Percentiles rank a stretch among this genome's conserved stretches.
Evolutionary conservation across 2,888 invertebrate genomes (phyloP).

Genomic region (Rotaria sp.): DNA sequence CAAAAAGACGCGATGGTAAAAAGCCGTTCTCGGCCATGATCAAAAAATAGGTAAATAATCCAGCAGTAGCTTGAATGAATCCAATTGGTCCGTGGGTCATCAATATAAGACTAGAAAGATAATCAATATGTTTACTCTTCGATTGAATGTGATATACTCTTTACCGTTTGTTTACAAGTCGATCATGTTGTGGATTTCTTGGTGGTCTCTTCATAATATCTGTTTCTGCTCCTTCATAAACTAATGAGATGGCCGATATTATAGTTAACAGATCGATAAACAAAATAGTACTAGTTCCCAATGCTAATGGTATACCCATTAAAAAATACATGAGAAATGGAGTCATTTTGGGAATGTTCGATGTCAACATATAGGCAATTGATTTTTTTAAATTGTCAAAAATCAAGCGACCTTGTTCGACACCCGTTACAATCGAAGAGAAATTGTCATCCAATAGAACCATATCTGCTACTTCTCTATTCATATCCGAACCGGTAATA

Average conservation of each 20-base stretch:
- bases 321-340: constrained; percentile 43
- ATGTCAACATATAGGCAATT: constrained; percentile 43
- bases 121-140: background rate
- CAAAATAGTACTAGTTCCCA: constrained; percentile 42
- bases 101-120: constrained; percentile 69
- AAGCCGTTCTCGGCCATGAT: constrained; percentile 98
- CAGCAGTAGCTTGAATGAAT: constrained; percentile 95
- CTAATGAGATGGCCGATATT: constrained; percentile 77
- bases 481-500: constrained; percentile 84
- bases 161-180: constrained; percentile 64
- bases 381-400: constrained; percentile 44
- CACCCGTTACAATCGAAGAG: constrained; percentile 63
- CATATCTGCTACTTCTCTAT: constrained; percentile 60
- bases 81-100: constrained; percentile 97
- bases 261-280: constrained; percentile 43
- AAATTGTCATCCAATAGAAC: constrained; percentile 44
- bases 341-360: constrained; percentile 43
- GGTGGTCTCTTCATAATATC: constrained; percentile 84
- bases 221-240: constrained; percentile 76
- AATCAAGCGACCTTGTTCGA: constrained; percentile 64
- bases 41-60: constrained; percentile 95
- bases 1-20: constrained; percentile 74
- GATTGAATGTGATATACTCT: too few relatives aligned
- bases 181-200: constrained; percentile 74
- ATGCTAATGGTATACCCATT: constrained; percentile 41